Evolutionary conservation across 1,140 invertebrate genomes (phyloP).

Genomic region (Drosophila subpulchrella): DNA sequence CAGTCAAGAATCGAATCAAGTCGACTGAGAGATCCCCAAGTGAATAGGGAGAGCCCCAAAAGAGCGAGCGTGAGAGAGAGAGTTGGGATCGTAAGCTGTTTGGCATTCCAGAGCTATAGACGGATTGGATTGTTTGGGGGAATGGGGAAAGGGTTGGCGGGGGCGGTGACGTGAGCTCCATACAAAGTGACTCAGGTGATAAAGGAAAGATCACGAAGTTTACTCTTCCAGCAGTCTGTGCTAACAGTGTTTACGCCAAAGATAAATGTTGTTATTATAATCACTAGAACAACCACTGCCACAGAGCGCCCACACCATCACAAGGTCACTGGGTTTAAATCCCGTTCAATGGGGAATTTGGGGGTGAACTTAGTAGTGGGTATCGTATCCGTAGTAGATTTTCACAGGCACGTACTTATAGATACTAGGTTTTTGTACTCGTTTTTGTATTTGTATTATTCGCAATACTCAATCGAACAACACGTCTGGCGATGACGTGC

Average conservation of each 20-base stretch:
- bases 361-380: slow-evolving; percentile 12
- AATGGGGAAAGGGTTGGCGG: slow-evolving; percentile 2
- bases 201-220: slow-evolving; percentile 61
- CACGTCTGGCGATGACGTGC: slow-evolving; percentile 78
- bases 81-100: slow-evolving; percentile 34
- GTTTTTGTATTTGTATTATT: slow-evolving; percentile 30
- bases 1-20: slow-evolving; percentile 24
- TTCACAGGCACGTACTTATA: slow-evolving; percentile 70
- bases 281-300: slow-evolving; percentile 17
- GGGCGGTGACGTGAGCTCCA: slow-evolving; percentile 66
- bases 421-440: slow-evolving; percentile 46
- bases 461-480: slow-evolving; percentile 67
- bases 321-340: slow-evolving; percentile 50
- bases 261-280: slow-evolving; percentile 31
- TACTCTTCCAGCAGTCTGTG: slow-evolving; percentile 32
- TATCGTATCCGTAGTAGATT: slow-evolving; percentile 15
- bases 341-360: not conserved
- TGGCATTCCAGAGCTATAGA: slow-evolving; percentile 59
- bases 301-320: slow-evolving; percentile 23
- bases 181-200: slow-evolving; percentile 79
- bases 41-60: slow-evolving; percentile 5
- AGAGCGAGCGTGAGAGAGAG: slow-evolving; percentile 12
- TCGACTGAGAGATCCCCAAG: not conserved
- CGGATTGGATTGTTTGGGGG: not conserved
- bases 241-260: slow-evolving; percentile 69